These are phyloP conservation scores for Platorchestia sp. DNA, from an alignment of 1,140 invertebrate genomes.

Conservation along the genomic window DNA sequence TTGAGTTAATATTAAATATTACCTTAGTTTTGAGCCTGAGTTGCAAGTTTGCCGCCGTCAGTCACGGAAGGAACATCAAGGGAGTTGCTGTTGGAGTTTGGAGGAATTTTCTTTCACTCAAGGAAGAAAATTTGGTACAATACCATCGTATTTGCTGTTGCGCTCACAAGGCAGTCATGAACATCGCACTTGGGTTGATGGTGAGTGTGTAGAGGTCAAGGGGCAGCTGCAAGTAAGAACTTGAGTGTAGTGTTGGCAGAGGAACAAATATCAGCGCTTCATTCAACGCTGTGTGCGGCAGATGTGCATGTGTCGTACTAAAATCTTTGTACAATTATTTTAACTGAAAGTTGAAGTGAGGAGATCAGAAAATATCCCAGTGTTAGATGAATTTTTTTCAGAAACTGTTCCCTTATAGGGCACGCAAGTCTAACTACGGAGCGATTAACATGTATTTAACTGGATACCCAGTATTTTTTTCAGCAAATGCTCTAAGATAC, in stretches of 20 bases:
- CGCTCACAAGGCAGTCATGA: neutral
- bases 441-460: too few relatives aligned
- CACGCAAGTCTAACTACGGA: too few relatives aligned
- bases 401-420: too few relatives aligned
- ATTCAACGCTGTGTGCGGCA: too few relatives aligned
- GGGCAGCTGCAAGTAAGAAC: neutral
- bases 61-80: neutral
- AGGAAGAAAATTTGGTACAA: neutral
- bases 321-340: too few relatives aligned
- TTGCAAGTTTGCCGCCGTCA: neutral
- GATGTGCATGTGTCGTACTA: too few relatives aligned
- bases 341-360: too few relatives aligned
- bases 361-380: too few relatives aligned
- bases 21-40: neutral
- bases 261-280: neutral
- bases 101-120: neutral
- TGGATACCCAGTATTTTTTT: too few relatives aligned
- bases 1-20: neutral
- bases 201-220: neutral
- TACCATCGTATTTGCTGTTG: neutral
- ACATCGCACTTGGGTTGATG: neutral
- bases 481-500: too few relatives aligned
- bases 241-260: neutral
- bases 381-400: too few relatives aligned
- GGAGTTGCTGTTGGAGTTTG: neutral